These are phyloP conservation scores for Esox niger DNA, from an alignment of 2,113 vertebrate genomes.

Conservation along the genomic window DNA sequence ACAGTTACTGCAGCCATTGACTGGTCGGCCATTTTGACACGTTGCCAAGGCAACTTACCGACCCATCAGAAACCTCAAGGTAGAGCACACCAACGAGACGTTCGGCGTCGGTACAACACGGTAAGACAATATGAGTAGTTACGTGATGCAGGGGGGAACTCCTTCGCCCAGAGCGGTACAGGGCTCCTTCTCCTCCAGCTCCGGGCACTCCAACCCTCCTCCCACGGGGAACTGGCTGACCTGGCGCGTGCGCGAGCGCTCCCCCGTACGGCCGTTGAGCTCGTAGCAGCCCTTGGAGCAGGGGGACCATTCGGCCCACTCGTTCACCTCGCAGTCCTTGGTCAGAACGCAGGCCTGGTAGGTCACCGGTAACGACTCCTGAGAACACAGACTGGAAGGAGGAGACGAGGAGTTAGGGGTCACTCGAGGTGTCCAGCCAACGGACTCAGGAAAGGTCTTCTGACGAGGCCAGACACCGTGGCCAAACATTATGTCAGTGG, in stretches of 20 bases:
- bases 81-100: no score
- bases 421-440: background rate
- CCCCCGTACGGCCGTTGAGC: conserved; percentile 76
- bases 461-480: no score
- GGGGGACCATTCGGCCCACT: conserved; percentile 89
- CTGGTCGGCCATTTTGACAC: background rate
- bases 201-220: conserved; percentile 80
- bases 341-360: conserved; percentile 91
- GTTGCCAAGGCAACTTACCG: background rate
- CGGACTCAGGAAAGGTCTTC: background rate
- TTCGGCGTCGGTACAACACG: no score
- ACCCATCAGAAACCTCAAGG: no score
- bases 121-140: no score
- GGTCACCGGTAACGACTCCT: conserved; percentile 84
- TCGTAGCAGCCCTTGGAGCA: conserved; percentile 90
- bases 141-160: conserved; percentile 81
- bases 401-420: background rate
- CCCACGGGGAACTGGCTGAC: conserved; percentile 83
- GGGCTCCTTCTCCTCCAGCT: conserved; percentile 82
- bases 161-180: conserved; percentile 81
- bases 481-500: no score
- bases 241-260: conserved; percentile 75
- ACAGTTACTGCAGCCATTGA: background rate
- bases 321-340: conserved; percentile 86
- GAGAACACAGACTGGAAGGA: conserved; percentile 82